Base-by-base conservation (phyloP, 2,888 invertebrate genomes). In the Amblyjoppa proteus region DNA sequence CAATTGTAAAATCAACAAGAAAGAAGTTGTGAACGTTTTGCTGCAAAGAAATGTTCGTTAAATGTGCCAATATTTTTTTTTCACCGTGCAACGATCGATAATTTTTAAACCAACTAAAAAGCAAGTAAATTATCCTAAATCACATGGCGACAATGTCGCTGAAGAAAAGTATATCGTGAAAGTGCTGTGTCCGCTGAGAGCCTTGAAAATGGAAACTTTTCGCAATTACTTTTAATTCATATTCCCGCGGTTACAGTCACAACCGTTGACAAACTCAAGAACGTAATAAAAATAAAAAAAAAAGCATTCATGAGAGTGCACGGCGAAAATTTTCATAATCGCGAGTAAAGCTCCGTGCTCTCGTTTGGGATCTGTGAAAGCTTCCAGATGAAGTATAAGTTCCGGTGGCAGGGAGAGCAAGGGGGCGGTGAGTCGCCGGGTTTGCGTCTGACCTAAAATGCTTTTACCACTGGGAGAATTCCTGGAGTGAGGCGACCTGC, bases 401-500 rank as follows among this genome's bases (percentile, higher is more conserved):
- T 75, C 25, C 41, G 71, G 64, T 28, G 70, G 34, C 51, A 41
- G 49, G 20, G 53, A 31, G 71, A 4, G 11, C 11, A 41, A 41
- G 11, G 41, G 41, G 53, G 53, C 82, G 79, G 68, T 56, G 73
- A 68, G 75, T 83, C 77, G 51, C 49, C 45, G 73, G 84, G 71
- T 84, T 84, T 84, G 77, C 82, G 85, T 83, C 84, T 88, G 88
- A 88, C 88, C 87, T 87, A 88, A 87, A 88, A 87, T 84, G 76
- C 80, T 84, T 88, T 81, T 85, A 84, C 84, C 78, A 84, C 86
- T 88, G 82, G 66, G 53, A 49, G 56, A 66, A 51, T 64, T 75
- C 75, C 64, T 41, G 78, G 34, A 81, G 68, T 69, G 41, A 13
- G 51, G 41, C 56, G 81, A 82, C 71, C 71, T 83, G 80, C 77